These are phyloP conservation scores for Coptodon rendalli DNA, from an alignment of 2,113 vertebrate species.

Conservation along the genomic window DNA sequence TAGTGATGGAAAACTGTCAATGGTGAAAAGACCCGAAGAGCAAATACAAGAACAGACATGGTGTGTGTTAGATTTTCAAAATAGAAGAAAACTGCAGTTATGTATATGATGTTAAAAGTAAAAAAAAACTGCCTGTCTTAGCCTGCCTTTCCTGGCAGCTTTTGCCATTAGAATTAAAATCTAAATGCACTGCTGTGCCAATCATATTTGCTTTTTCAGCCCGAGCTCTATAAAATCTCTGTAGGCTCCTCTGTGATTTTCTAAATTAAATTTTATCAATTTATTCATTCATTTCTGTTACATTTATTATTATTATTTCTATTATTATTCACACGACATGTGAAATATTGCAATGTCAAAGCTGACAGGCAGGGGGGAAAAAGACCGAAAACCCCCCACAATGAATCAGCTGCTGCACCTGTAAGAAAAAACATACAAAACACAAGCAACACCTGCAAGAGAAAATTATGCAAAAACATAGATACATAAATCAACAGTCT, in stretches of 20 bases:
- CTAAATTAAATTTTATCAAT: background rate
- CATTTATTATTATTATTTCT: background rate
- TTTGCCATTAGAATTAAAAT: background rate
- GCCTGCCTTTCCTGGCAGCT: background rate
- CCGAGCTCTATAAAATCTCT: background rate
- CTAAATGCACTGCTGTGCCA: background rate
- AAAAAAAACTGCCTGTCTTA: background rate
- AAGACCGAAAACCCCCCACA: background rate
- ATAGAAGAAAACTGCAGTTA: background rate
- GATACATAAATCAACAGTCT: background rate
- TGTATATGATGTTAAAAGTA: background rate
- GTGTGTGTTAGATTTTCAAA: background rate
- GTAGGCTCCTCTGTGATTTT: background rate
- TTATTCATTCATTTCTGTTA: background rate
- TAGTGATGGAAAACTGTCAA: background rate
- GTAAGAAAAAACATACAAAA: background rate
- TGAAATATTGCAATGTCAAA: background rate
- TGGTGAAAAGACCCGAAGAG: background rate
- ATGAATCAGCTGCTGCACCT: background rate
- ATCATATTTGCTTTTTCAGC: background rate
- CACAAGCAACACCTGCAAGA: background rate
- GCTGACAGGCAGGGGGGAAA: rapidly evolving
- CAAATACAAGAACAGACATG: background rate
- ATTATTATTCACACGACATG: background rate
- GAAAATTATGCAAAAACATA: background rate